Conservation (phyloP, 2,113 vertebrate genomes). For the Elephantulus edwardii region DNA sequence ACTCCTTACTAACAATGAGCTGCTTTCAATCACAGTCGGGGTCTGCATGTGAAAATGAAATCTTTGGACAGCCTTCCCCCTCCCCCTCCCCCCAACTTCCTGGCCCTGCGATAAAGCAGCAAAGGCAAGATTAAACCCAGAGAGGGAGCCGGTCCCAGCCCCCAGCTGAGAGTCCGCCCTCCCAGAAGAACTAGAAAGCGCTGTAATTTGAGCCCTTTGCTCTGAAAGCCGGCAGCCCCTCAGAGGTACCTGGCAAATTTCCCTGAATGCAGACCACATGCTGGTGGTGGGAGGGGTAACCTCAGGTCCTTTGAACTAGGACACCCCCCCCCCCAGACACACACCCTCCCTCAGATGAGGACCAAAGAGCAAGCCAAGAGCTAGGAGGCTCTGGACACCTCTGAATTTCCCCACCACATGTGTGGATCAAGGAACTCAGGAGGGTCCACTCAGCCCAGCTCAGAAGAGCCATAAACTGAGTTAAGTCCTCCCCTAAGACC, state of each 20-base stretch:
- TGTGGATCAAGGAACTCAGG: constrained; percentile 13
- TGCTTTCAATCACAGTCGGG: no score
- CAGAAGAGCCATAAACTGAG: constrained; percentile 51
- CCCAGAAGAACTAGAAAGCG: not conserved
- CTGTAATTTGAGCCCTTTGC: not conserved
- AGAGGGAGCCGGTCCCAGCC: not conserved
- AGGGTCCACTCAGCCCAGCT: not conserved
- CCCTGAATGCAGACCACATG: not conserved
- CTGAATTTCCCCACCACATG: constrained; percentile 62
- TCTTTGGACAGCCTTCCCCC: accelerated
- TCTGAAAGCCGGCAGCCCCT: not conserved
- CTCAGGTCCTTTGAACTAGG: not conserved
- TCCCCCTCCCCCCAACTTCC: accelerated
- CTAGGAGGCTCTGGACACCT: not conserved
- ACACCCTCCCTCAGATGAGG: not conserved
- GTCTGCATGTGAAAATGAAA: not conserved
- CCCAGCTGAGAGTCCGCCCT: not conserved
- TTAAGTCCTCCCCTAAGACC: constrained; percentile 62
- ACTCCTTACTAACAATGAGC: accelerated
- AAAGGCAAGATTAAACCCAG: not conserved
- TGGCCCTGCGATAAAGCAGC: not conserved
- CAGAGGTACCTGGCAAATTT: not conserved
- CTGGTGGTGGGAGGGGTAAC: constrained; percentile 24
- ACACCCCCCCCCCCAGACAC: not conserved
- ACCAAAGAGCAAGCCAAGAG: not conserved